Percentiles rank a stretch among this genome's conserved stretches.
These are phyloP conservation scores for Tyria jacobaeae DNA, from an alignment of 2,888 invertebrate genomes.

Conservation along the genomic window DNA sequence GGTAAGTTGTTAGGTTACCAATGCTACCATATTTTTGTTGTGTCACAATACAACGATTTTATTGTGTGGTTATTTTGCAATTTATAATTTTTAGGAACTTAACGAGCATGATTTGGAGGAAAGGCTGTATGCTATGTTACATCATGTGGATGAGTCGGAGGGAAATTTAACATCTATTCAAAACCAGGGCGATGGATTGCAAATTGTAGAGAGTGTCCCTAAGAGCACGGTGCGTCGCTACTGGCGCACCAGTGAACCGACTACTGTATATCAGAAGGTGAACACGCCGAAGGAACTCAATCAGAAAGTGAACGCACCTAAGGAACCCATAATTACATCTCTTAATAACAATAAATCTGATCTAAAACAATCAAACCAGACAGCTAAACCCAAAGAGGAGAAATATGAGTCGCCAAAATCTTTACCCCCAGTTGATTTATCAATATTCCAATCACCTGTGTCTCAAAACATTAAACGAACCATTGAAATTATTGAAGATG, in stretches of 20 bases:
- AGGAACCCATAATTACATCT: slow-evolving; percentile 40
- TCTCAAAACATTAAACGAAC: slow-evolving; percentile 66
- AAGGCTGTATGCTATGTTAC: slow-evolving; percentile 80
- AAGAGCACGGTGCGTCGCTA: slow-evolving; percentile 74
- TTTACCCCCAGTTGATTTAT: slow-evolving; percentile 59
- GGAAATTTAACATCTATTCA: slow-evolving; percentile 58
- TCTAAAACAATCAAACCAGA: slow-evolving; percentile 47
- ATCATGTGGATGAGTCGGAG: slow-evolving; percentile 78
- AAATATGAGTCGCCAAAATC: slow-evolving; percentile 48
- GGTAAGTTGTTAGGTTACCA: slow-evolving; percentile 68
- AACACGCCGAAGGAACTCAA: slow-evolving; percentile 58
- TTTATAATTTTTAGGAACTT: slow-evolving; percentile 75
- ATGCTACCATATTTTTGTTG: slow-evolving; percentile 73
- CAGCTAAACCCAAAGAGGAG: slow-evolving; percentile 66
- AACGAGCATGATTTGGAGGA: slow-evolving; percentile 82
- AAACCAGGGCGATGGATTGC: slow-evolving; percentile 54
- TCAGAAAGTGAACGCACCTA: slow-evolving; percentile 33
- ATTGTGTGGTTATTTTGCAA: slow-evolving; percentile 63
- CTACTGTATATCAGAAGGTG: slow-evolving; percentile 62
- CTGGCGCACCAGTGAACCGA: slow-evolving; percentile 71
- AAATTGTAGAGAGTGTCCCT: slow-evolving; percentile 61
- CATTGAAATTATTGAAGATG: slow-evolving; percentile 73
- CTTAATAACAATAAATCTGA: slow-evolving; percentile 40
- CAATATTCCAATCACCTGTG: slow-evolving; percentile 69
- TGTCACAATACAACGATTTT: slow-evolving; percentile 61